Evolutionary conservation across 2,888 invertebrate genomes (phyloP).

Genomic region (Diarsia brunnea): DNA sequence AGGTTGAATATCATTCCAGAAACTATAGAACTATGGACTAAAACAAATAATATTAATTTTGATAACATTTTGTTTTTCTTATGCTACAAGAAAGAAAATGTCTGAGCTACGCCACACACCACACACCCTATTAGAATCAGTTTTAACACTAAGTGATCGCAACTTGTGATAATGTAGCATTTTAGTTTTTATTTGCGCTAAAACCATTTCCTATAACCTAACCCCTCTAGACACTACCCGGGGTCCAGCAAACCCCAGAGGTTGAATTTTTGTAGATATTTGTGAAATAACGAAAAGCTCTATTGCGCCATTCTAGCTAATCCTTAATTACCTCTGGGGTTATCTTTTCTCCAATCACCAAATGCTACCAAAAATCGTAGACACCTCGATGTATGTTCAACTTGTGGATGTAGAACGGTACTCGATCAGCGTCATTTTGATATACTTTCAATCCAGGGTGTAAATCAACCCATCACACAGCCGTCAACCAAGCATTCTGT

Average conservation of each 20-base stretch:
- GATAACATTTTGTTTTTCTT: constrained; percentile 25
- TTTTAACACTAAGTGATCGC: constrained; percentile 4
- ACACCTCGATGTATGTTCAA: too few species aligned
- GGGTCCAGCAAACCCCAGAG: constrained; percentile 27
- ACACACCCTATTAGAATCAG: neutral
- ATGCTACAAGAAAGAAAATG: neutral
- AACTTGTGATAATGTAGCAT: neutral
- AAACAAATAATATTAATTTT: constrained; percentile 12
- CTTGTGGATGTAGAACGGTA: too few species aligned
- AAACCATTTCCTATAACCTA: neutral
- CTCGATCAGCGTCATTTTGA: too few species aligned
- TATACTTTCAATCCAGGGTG: too few species aligned
- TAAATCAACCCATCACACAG: too few species aligned
- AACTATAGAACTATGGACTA: constrained; percentile 19
- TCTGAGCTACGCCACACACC: neutral
- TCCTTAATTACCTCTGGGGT: constrained; percentile 13
- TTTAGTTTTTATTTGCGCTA: neutral
- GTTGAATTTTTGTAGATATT: too few species aligned
- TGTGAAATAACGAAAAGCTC: constrained; percentile 3
- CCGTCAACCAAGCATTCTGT: too few species aligned
- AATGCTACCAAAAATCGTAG: too few species aligned
- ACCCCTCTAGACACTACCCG: constrained; percentile 28
- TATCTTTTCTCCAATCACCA: too few species aligned
- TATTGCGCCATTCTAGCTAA: constrained; percentile 16
- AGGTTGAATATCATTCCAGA: neutral